Conservation (phyloP, 2,888 invertebrate species). For the Ommatoiulus sabulosus region DNA sequence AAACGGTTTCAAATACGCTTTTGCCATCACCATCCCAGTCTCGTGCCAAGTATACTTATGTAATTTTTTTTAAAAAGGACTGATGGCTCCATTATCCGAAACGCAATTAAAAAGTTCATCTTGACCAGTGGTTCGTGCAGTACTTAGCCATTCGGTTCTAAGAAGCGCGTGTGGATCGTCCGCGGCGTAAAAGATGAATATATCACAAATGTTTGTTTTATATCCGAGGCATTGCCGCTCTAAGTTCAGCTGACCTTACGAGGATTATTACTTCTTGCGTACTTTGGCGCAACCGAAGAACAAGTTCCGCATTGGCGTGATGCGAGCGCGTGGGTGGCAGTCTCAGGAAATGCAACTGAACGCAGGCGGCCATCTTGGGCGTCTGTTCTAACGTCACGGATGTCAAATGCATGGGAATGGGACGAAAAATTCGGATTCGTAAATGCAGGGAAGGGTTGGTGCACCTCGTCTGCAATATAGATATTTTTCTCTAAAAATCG, state of each 20-base stretch:
- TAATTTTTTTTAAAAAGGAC: neutral
- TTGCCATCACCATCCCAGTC: too few species aligned
- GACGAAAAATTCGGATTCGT: neutral
- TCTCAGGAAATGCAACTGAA: neutral
- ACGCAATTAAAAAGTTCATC: neutral
- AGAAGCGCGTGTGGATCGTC: constrained; percentile 21
- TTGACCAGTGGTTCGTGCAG: constrained; percentile 2
- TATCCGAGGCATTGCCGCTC: constrained; percentile 43
- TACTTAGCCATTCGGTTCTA: constrained; percentile 24
- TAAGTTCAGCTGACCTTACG: neutral
- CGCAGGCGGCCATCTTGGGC: constrained; percentile 23
- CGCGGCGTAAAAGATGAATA: constrained; percentile 36
- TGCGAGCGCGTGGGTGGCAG: neutral
- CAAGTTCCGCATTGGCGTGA: neutral
- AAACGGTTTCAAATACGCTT: too few species aligned
- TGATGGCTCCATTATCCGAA: neutral
- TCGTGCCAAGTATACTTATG: neutral
- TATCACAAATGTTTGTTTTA: constrained; percentile 40
- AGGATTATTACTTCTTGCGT: constrained; percentile 30
- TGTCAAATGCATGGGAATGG: neutral
- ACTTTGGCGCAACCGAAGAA: neutral
- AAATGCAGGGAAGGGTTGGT: neutral
- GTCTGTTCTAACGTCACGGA: neutral
- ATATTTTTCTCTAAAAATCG: neutral
- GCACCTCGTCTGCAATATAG: neutral